Percentiles rank a stretch among this genome's conserved stretches.
These are phyloP conservation scores for Cyaniris semiargus DNA, from an alignment of 2,888 invertebrate genomes.

Conservation along the genomic window DNA sequence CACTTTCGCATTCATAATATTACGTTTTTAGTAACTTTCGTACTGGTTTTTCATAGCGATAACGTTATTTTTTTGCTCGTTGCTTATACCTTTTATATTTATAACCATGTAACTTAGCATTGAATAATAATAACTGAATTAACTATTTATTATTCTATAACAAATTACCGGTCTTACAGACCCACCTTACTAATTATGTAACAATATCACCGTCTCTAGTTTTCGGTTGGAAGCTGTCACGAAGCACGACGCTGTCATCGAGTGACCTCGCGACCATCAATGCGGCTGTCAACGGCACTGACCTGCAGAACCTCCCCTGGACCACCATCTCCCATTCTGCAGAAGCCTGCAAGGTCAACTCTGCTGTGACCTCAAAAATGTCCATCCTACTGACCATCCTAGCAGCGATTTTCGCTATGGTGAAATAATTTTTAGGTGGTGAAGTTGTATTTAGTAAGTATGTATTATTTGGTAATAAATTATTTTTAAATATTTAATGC, in stretches of 20 bases:
- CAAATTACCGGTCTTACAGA: neutral
- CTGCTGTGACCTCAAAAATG: neutral
- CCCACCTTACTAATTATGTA: neutral
- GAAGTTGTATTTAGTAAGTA: neutral
- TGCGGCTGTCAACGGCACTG: neutral
- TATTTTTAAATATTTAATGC: neutral
- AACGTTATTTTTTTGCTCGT: no score
- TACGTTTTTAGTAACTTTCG: no score
- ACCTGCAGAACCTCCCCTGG: conserved; percentile 3
- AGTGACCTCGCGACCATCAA: neutral
- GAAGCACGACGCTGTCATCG: neutral
- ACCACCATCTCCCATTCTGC: neutral
- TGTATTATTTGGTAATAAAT: neutral
- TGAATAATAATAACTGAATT: no score
- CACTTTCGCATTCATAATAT: no score
- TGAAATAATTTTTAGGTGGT: neutral
- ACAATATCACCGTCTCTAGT: neutral
- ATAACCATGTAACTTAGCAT: no score
- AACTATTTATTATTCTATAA: neutral
- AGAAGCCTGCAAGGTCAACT: conserved; percentile 12
- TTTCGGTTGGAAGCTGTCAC: conserved; percentile 18
- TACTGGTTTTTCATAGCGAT: no score
- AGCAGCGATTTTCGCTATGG: neutral
- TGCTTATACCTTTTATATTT: no score
- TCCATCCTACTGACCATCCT: neutral